Percentiles rank a stretch among this genome's conserved stretches.
Evolutionary conservation across 2,888 invertebrate species (phyloP).

Genomic region (Cephus pygmeus): DNA sequence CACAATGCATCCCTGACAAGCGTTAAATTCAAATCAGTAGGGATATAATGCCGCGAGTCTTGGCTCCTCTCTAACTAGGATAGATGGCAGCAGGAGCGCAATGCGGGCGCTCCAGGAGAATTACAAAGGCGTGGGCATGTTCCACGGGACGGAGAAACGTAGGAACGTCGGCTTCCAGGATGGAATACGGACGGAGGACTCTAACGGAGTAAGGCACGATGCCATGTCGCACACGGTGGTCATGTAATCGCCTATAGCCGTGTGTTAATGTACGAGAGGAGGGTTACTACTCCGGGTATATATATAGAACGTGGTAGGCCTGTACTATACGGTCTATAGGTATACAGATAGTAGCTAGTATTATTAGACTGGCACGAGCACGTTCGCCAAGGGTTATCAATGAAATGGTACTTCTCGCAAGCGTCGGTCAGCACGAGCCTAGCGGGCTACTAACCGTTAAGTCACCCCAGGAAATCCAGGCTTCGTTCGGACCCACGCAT

Average conservation of each 20-base stretch:
- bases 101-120: conserved; percentile 12
- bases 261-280: background rate
- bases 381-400: conserved; percentile 27
- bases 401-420: conserved; percentile 22
- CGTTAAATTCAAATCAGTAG: conserved; percentile 57
- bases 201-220: background rate
- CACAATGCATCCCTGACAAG: conserved; percentile 46
- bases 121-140: conserved; percentile 26
- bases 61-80: conserved; percentile 42
- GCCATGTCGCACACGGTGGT: background rate
- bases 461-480: conserved; percentile 17
- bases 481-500: background rate
- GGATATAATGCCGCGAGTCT: conserved; percentile 40
- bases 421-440: conserved; percentile 15
- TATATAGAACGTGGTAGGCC: background rate
- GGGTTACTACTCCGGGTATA: background rate
- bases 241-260: background rate
- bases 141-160: background rate
- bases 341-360: background rate
- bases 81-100: conserved; percentile 31
- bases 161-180: background rate
- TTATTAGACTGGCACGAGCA: background rate
- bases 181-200: background rate
- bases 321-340: background rate
- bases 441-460: conserved; percentile 32